phyloP scores from a whole-genome alignment of 2,888 invertebrate species.

The Meteorus colon region DNA sequence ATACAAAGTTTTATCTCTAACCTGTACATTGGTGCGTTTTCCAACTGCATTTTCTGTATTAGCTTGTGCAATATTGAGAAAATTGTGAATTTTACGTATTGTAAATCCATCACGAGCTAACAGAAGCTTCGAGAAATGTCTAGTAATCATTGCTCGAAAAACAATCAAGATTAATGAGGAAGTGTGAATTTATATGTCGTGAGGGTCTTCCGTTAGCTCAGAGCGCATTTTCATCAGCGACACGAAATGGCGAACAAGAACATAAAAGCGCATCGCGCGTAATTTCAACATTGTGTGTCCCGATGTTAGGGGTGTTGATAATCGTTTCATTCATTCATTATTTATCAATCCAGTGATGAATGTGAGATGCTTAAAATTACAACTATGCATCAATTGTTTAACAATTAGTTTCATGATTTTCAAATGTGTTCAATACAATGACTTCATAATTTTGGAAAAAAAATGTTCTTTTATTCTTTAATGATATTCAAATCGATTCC shows the following conservation, averaged over 20 bases:
- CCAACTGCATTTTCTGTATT: slow-evolving; percentile 58
- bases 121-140: not conserved
- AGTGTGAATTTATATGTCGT: not conserved
- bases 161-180: not conserved
- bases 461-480: too few relatives aligned
- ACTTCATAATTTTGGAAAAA: too few relatives aligned
- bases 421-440: too few relatives aligned
- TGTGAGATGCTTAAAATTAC: too few relatives aligned
- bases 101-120: not conserved
- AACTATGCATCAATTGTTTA: too few relatives aligned
- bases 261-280: too few relatives aligned
- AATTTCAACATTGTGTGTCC: too few relatives aligned
- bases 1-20: slow-evolving; percentile 56
- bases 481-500: too few relatives aligned
- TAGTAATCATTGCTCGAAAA: not conserved
- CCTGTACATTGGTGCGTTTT: slow-evolving; percentile 66
- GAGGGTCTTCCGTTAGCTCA: not conserved
- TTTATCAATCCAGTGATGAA: too few relatives aligned
- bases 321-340: too few relatives aligned
- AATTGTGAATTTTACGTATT: slow-evolving; percentile 50
- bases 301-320: too few relatives aligned
- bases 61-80: slow-evolving; percentile 61
- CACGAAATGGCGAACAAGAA: not conserved
- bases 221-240: not conserved
- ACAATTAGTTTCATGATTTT: too few relatives aligned